A percentile compares a stretch with the other conserved stretches of the same genome.
phyloP scores from a whole-genome alignment of 1,140 invertebrate genomes.

The Leptinotarsa undecemlineata region DNA sequence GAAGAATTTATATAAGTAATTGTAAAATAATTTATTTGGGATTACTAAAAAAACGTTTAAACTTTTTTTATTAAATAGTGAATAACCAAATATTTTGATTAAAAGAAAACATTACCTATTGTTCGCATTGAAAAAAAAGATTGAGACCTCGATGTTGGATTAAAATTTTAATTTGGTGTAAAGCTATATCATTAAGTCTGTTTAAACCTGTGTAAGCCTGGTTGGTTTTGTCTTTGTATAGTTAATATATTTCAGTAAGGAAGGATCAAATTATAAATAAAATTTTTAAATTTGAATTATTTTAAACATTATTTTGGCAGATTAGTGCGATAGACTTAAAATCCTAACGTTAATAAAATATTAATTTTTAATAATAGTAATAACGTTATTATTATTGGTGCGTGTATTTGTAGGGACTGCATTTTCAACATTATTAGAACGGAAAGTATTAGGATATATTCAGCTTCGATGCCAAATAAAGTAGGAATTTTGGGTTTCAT shows the following conservation, averaged over 20 bases:
- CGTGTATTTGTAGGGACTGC: conserved; percentile 62
- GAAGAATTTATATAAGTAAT: conserved; percentile 22
- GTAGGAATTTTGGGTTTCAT: conserved; percentile 63
- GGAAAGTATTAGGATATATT: conserved; percentile 68
- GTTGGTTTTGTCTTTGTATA: conserved; percentile 71
- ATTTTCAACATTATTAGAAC: conserved; percentile 72
- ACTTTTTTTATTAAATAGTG: not conserved
- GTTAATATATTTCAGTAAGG: conserved; percentile 65
- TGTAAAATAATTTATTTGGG: not conserved
- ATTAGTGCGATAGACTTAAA: conserved; percentile 67
- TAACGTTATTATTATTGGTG: conserved; percentile 28
- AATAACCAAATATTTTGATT: conserved; percentile 44
- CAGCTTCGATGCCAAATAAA: conserved; percentile 74
- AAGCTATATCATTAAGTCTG: conserved; percentile 68
- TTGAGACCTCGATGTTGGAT: conserved; percentile 83
- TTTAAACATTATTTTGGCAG: conserved; percentile 62
- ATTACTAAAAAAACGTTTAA: too few relatives aligned
- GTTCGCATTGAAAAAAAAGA: conserved; percentile 63
- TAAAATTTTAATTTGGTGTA: conserved; percentile 67
- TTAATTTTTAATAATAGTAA: conserved; percentile 50
- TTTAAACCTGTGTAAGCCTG: conserved; percentile 75
- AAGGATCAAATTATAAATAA: conserved; percentile 62
- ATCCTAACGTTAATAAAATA: conserved; percentile 58
- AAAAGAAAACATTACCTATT: conserved; percentile 68
- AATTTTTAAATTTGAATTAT: conserved; percentile 50